These are phyloP conservation scores for Stenolophus ochropezus DNA, from an alignment of 2,888 invertebrate genomes.

Conservation along the genomic window DNA sequence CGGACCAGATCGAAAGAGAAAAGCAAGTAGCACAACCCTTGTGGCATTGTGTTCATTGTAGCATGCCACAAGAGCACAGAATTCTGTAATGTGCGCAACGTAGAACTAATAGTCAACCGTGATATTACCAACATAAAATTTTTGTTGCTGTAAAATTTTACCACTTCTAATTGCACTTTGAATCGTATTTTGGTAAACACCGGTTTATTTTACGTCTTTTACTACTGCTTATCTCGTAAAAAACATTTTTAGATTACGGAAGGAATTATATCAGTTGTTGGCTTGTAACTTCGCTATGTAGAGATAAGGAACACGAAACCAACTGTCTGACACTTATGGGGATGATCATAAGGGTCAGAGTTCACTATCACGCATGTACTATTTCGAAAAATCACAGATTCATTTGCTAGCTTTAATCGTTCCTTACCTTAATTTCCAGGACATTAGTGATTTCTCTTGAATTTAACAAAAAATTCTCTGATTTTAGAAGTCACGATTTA, in stretches of 20 bases:
- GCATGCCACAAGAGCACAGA: constrained; percentile 9
- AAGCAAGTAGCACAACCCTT: constrained; percentile 3
- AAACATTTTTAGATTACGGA: constrained; percentile 24
- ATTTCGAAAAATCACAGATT: too few relatives aligned
- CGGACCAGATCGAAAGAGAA: not conserved
- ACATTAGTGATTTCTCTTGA: too few relatives aligned
- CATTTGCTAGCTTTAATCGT: too few relatives aligned
- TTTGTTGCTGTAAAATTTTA: not conserved
- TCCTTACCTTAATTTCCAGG: too few relatives aligned
- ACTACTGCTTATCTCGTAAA: constrained; percentile 9
- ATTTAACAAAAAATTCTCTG: too few relatives aligned
- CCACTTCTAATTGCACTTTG: not conserved
- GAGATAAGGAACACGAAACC: constrained; percentile 26
- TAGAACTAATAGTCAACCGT: constrained; percentile 17
- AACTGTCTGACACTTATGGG: not conserved
- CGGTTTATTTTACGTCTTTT: constrained; percentile 11
- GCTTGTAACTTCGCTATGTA: not conserved
- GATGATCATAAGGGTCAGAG: not conserved
- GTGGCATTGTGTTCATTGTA: constrained; percentile 16
- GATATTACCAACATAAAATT: constrained; percentile 4
- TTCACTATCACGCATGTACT: not conserved
- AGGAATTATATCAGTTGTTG: constrained; percentile 33
- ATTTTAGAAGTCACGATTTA: too few relatives aligned
- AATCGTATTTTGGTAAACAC: not conserved
- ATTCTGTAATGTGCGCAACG: constrained; percentile 10